These are phyloP conservation scores for Porites evermanni DNA, from an alignment of 92 coral and sea anemone species.

Conservation along the genomic window DNA sequence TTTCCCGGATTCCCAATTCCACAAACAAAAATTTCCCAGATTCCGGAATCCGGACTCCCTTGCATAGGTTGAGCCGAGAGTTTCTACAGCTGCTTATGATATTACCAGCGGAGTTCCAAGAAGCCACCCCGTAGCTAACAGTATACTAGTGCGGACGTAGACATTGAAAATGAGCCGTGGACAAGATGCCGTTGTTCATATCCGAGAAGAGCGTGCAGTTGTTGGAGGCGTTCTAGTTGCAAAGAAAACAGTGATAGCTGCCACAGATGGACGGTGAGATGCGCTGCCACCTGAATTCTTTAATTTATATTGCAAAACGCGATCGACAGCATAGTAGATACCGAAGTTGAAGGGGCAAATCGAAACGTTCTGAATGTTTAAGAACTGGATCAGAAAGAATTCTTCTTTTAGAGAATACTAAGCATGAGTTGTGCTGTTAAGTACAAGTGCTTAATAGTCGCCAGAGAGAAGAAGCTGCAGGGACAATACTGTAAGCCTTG, in stretches of 20 bases:
- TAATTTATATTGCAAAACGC: too few species aligned
- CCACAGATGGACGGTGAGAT: conserved; percentile 35
- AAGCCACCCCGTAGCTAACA: too few species aligned
- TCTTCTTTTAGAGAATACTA: neutral
- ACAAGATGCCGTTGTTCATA: conserved; percentile 5
- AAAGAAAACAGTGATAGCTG: conserved; percentile 16
- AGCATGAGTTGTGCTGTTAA: neutral
- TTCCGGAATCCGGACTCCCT: too few species aligned
- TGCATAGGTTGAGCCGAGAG: too few species aligned
- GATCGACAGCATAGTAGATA: neutral
- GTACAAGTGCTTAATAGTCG: neutral
- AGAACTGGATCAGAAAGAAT: too few species aligned
- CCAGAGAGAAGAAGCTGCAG: too few species aligned
- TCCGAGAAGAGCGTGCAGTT: conserved; percentile 16
- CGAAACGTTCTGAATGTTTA: neutral
- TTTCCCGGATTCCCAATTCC: too few species aligned
- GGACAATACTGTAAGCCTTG: too few species aligned
- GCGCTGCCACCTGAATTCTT: neutral
- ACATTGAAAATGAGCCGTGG: conserved; percentile 2
- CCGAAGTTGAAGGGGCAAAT: neutral
- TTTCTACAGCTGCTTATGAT: too few species aligned
- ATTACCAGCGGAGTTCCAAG: too few species aligned
- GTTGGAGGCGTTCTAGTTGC: conserved; percentile 29
- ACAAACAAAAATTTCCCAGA: too few species aligned
- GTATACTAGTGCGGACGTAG: too few species aligned